Percentiles rank a stretch among this genome's conserved stretches.
Evolutionary conservation across 2,113 vertebrate species (phyloP).

Genomic region (Glareola pratincola): DNA sequence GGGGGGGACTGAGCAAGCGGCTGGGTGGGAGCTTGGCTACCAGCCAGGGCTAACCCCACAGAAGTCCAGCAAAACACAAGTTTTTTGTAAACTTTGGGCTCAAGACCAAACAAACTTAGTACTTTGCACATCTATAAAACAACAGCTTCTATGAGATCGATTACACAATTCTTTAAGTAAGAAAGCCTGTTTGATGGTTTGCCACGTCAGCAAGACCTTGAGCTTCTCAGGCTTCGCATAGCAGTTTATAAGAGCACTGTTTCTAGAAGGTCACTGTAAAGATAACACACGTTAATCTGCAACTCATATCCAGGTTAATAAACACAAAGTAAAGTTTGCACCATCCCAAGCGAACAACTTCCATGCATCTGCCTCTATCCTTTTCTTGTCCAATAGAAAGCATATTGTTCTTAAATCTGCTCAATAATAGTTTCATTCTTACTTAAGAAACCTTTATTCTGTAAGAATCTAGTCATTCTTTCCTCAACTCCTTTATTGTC

Average conservation of each 20-base stretch:
- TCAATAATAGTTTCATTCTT: neutral
- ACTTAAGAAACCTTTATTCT: neutral
- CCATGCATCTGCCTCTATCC: neutral
- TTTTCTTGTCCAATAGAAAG: neutral
- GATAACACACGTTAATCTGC: accelerated
- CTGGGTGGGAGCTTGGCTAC: neutral
- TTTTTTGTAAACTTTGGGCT: neutral
- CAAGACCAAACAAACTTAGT: neutral
- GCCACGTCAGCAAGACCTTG: neutral
- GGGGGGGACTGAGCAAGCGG: accelerated
- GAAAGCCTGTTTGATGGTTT: neutral
- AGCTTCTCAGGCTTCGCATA: neutral
- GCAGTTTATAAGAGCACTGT: neutral
- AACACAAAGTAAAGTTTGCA: neutral
- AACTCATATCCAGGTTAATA: neutral
- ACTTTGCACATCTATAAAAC: neutral
- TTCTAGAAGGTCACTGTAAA: neutral
- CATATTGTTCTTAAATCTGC: neutral
- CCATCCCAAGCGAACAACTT: neutral
- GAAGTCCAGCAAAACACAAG: neutral
- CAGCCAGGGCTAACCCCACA: neutral
- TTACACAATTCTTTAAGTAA: neutral
- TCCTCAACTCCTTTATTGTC: neutral
- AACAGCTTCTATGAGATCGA: accelerated
- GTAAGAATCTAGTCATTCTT: neutral